Base-by-base conservation (phyloP, 2,797 vertebrate species). In the Hoplostethus mediterraneus region DNA sequence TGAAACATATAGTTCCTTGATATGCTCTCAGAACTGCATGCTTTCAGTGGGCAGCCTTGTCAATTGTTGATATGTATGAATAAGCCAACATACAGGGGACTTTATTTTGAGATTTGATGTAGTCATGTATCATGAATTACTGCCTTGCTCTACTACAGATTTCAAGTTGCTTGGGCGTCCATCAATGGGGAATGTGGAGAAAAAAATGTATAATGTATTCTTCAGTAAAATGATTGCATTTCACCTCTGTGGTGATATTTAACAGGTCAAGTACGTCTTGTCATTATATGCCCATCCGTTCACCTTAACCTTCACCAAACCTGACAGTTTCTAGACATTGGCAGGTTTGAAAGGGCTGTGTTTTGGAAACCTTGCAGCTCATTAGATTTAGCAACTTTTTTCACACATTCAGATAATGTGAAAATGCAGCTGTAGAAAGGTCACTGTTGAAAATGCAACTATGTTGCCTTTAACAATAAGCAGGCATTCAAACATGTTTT, bases 21-120 rank as follows among this genome's bases (percentile, higher is more conserved):
- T 85, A 44, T 68, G 33, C 63, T 83, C 56, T 83, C 53, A 73
- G 58, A 74, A 66, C 70, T 54, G 7, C 0, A 45, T 44, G 67
- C 55, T 71, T 85, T 87, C 82, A 87, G 56, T 76, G 73, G 78
- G 58, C 75, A 81, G 70, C 67, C 77, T 80, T 86, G 77, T 86
- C 78, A 82, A 51, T 77, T 84, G 86, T 83, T 89, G 82, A 86
- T 87, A 49, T 74, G 72, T 74, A 51, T 75, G 73, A 82, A 69
- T 63, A 66, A 84, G 69, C 49, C 61, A 71, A 52, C 56, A 42
- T 45, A 5, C 40, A 28, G 17, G 62, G 47, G 53, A 47, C 11
- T 30, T 7, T 14, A 9, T 17, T 54, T 14, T 9, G 49, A 40
- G 63, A 42, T 38, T 10, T 36, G 30, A 31, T 45, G 62, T 60